A percentile compares a stretch with the other conserved stretches of the same genome.
These are phyloP conservation scores for Anguilla megastoma DNA, from an alignment of 2,797 vertebrate species.

Conservation along the genomic window DNA sequence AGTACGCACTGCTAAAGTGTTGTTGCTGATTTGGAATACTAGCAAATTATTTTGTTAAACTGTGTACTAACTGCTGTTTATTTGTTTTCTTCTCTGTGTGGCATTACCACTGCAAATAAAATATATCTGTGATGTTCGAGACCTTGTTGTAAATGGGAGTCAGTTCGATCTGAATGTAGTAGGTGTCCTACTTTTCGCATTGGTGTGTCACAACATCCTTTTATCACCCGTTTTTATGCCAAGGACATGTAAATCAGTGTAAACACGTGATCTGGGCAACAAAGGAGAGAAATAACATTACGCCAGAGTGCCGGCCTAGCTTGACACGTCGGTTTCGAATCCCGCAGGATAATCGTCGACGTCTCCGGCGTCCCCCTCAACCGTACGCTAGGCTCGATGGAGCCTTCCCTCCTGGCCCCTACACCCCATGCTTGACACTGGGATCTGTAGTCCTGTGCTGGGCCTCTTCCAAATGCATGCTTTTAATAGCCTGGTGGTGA, in stretches of 20 bases:
- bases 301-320: constrained; percentile 30
- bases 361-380: constrained; percentile 60
- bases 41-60: constrained; percentile 26
- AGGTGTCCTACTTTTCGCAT: background rate
- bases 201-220: too few species aligned
- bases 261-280: constrained; percentile 41
- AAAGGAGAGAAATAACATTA: constrained; percentile 43
- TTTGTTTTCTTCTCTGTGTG: constrained; percentile 25
- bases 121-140: constrained; percentile 20
- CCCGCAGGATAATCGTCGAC: constrained; percentile 67
- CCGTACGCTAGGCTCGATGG: constrained; percentile 69
- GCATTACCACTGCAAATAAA: constrained; percentile 52
- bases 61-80: constrained; percentile 38
- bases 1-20: background rate
- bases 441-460: constrained; percentile 39
- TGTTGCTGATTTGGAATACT: constrained; percentile 2
- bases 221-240: constrained; percentile 12
- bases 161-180: background rate
- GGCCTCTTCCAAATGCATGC: constrained; percentile 59
- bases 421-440: constrained; percentile 35
- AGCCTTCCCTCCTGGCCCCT: constrained; percentile 46
- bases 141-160: background rate
- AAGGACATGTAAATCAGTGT: constrained; percentile 35
- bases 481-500: constrained; percentile 63
- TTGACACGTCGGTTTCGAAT: constrained; percentile 36